Conservation (phyloP, 2,888 invertebrate species). For the Drosophila infuscata region DNA sequence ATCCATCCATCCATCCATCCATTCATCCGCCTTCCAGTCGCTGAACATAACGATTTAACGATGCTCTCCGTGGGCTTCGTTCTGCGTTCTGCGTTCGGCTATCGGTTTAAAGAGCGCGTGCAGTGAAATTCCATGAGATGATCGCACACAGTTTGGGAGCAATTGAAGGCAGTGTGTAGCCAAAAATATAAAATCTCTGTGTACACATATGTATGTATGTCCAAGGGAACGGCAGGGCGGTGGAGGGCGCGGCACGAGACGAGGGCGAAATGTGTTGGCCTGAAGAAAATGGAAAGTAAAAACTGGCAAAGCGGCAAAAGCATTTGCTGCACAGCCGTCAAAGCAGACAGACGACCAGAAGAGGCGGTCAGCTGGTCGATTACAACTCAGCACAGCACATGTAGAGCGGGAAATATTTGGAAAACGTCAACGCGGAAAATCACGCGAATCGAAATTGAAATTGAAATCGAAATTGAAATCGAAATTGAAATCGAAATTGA, state of each 20-base stretch:
- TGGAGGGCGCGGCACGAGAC: constrained; percentile 8
- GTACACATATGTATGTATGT: background rate
- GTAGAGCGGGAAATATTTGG: constrained; percentile 9
- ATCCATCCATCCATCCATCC: background rate
- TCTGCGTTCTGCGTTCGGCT: background rate
- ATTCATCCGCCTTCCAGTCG: constrained; percentile 14
- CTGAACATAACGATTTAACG: constrained; percentile 3
- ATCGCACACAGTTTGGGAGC: constrained; percentile 63
- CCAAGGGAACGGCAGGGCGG: constrained; percentile 19
- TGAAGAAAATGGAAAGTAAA: constrained; percentile 76
- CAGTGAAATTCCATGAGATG: constrained; percentile 61
- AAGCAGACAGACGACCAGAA: constrained; percentile 67
- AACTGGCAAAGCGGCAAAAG: constrained; percentile 50
- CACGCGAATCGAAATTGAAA: background rate
- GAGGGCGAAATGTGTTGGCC: constrained; percentile 14
- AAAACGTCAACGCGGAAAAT: constrained; percentile 9
- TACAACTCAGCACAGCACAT: background rate
- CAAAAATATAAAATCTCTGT: constrained; percentile 44
- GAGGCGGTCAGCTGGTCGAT: constrained; percentile 23
- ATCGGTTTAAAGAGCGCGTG: constrained; percentile 26
- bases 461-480: background rate
- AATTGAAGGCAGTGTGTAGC: constrained; percentile 54
- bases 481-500: constrained; percentile 5
- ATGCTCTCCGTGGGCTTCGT: constrained; percentile 22
- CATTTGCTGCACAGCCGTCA: constrained; percentile 74